phyloP scores from a whole-genome alignment of 2,797 vertebrate species.

The Neosilurus mollespiculum region DNA sequence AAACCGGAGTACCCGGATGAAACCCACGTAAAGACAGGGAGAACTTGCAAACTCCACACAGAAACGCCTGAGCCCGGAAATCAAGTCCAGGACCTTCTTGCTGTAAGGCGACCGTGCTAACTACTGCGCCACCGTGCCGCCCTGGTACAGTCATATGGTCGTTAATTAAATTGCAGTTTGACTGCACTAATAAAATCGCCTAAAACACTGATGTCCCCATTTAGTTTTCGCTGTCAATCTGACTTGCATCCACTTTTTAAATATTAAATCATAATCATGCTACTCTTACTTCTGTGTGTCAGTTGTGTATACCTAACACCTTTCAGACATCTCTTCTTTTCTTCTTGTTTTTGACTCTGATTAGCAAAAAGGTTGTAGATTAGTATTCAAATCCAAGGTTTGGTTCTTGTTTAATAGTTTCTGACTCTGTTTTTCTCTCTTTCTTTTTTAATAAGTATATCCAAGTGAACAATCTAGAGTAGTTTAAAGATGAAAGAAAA shows the following conservation, averaged over 20 bases:
- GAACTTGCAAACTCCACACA: too few species aligned
- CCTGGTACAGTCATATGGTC: too few species aligned
- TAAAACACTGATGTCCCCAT: neutral
- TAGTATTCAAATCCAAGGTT: neutral
- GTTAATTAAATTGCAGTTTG: neutral
- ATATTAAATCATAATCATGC: neutral
- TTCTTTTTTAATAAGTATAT: neutral
- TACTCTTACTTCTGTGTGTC: neutral
- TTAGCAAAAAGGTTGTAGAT: neutral
- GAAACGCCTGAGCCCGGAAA: too few species aligned
- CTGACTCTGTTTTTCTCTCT: neutral
- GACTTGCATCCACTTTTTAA: neutral
- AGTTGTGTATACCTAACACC: neutral
- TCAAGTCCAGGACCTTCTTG: too few species aligned
- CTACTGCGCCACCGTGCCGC: too few species aligned
- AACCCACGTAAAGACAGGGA: too few species aligned
- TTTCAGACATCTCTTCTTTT: too few species aligned
- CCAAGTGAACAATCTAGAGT: neutral
- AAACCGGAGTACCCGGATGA: too few species aligned
- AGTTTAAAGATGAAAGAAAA: slow-evolving; percentile 24
- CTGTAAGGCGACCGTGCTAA: too few species aligned
- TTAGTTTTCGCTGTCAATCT: neutral
- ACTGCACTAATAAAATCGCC: neutral
- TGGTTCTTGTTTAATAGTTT: neutral
- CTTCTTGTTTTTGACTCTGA: neutral